Base-by-base conservation (phyloP, 2,797 vertebrate species). In the Gymnoscopelus braueri region DNA sequence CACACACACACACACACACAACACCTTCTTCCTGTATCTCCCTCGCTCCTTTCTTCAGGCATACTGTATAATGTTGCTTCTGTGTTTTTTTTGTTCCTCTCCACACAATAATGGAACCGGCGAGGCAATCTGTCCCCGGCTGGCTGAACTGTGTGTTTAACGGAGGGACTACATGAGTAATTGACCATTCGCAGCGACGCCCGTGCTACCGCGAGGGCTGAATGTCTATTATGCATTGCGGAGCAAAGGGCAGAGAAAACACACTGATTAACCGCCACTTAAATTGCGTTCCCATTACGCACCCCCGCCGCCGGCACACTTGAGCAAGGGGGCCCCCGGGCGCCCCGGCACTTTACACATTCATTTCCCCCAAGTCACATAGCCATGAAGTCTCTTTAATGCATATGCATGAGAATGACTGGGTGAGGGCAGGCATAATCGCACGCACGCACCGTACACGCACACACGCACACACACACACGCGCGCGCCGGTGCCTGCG, bases 201-300 rank as follows among this genome's bases (percentile, higher is more conserved):
- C 85, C 68, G 75, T 86, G 79, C 88, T 84, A 89, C 87, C 89
- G 83, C 39, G 50, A 84, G 79, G 78, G 78, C 86, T 91, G 90
- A 91, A 91, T 91, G 88, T 85, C 87, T 88, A 90, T 91, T 92
- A 91, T 91, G 87, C 86, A 87, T 93, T 90, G 84, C 87, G 78
- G 82, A 84, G 78, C 77, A 78, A 44, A 44, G 85, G 80, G 79
- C 78, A 74, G 85, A 83, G 85, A 89, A 90, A 88, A 91, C 83
- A 87, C 84, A 88, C 87, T 86, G 87, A 92, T 92, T 92, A 92
- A 91, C 79, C 87, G 85, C 77, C 80, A 82, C 86, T 89, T 92
- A 87, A 90, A 90, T 84, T 84, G 77, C 80, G 74, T 86, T 90
- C 78, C 87, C 82, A 87, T 90, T 91, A 90, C 78, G 68, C 58